phyloP scores from a whole-genome alignment of 2,797 vertebrate genomes.

The Myotis pilosus region DNA sequence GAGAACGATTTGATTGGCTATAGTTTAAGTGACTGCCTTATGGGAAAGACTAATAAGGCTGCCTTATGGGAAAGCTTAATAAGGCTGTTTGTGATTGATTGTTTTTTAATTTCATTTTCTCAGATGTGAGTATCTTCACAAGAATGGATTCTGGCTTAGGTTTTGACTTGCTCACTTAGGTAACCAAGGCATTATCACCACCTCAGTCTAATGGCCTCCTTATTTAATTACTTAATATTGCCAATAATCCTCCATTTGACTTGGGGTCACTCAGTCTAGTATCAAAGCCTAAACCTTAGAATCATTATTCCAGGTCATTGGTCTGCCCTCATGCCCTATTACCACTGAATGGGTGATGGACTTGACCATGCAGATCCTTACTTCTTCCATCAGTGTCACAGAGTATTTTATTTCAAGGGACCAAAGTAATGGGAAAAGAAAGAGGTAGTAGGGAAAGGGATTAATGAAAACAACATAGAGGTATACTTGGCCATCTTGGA shows the following conservation, averaged over 20 bases:
- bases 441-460: rapidly evolving
- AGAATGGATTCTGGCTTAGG: background rate
- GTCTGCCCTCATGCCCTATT: background rate
- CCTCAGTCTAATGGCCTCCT: background rate
- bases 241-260: background rate
- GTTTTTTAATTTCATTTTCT: background rate
- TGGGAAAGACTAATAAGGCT: too few species aligned
- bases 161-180: background rate
- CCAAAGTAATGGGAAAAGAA: background rate
- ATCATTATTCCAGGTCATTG: background rate
- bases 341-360: background rate
- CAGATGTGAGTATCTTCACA: background rate
- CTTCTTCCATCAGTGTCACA: background rate
- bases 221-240: background rate
- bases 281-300: background rate
- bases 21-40: background rate
- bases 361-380: background rate
- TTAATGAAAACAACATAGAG: too few species aligned
- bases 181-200: background rate
- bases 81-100: background rate
- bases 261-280: background rate
- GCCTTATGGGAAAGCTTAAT: background rate
- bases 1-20: background rate
- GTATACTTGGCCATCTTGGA: too few species aligned
- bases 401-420: background rate